Evolutionary conservation across 2,888 invertebrate species (phyloP), one percentile per base, ranked within the genome.

Genomic region (Helleia helle): DNA sequence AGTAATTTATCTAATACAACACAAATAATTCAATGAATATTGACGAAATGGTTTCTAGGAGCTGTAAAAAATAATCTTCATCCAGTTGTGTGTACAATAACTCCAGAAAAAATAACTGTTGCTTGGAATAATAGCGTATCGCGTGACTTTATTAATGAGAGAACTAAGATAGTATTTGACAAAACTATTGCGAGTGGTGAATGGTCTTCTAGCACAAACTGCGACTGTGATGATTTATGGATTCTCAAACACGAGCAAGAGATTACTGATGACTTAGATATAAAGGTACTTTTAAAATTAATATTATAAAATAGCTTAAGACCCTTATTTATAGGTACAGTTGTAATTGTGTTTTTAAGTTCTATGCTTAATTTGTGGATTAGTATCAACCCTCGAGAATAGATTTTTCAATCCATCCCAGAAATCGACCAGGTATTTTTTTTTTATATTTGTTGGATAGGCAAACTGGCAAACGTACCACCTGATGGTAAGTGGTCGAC

Each of bases 181-280:
- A 54, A 66, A 38, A 36, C 54, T 12, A 13, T 37, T 25, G 46
- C 79, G 5, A 47, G 52, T 36, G 77, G 80, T 8, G 56, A 64
- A 31, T 88, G 87, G 87, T 54, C 55, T 28, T 71, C 86, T 1
- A 65, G 71, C 50, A 66, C 69, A 25, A 69, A 72, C 1, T 71
- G 73, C 45, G 62, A 72, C 41, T 71, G 72, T 66, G 87, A 87
- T 45, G 71, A 74, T 51, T 48, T 86, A 44, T 88, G 87, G 87
- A 65, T 74, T 37, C 61, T 70, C 7, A 61, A 71, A 42, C 73
- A 77, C 54, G 51, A 57, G 36, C 47, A 51, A 36, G 41, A 37
- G 34, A 52, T 74, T 22, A 52, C 31, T 31, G 54, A 60, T 34
- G 51, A 50, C 43, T 50, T 69, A 40, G 58, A 71, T 50, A 51